Evolutionary conservation across 2,888 invertebrate species (phyloP).

Genomic region (Athrips mouffetella): DNA sequence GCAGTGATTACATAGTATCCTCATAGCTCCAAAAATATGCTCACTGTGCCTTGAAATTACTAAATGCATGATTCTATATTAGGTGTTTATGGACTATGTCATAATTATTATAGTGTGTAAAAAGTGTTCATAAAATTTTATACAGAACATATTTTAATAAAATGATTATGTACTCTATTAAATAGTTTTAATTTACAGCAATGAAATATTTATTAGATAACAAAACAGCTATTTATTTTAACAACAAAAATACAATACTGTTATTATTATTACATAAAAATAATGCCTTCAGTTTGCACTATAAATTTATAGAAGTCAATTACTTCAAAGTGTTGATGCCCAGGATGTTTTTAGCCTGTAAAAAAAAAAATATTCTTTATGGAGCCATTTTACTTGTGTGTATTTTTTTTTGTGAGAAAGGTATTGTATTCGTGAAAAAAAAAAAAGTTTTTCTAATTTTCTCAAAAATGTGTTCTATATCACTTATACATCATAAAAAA

Average conservation of each 20-base stretch:
- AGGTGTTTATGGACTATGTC: constrained; percentile 9
- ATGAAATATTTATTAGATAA: constrained; percentile 15
- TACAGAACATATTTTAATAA: constrained; percentile 53
- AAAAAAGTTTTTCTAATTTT: too few relatives aligned
- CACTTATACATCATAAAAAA: too few relatives aligned
- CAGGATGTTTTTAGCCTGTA: constrained; percentile 70
- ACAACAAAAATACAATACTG: neutral
- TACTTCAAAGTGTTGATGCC: constrained; percentile 65
- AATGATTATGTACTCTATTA: constrained; percentile 26
- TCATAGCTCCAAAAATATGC: constrained; percentile 41
- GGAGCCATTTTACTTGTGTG: too few relatives aligned
- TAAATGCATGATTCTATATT: constrained; percentile 25
- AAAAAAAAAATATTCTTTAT: constrained; percentile 26
- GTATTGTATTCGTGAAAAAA: too few relatives aligned
- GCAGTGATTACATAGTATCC: constrained; percentile 72
- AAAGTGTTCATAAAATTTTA: constrained; percentile 51
- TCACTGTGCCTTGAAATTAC: constrained; percentile 46
- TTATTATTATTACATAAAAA: constrained; percentile 10
- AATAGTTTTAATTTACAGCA: too few relatives aligned
- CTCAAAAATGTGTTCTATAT: too few relatives aligned
- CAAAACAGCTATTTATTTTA: constrained; percentile 10
- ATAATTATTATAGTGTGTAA: neutral
- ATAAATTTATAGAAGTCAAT: constrained; percentile 18
- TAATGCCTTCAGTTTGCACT: neutral
- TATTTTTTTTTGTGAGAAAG: too few relatives aligned